Conservation (phyloP, 1,140 invertebrate genomes). For the Drosophila bocki region DNA sequence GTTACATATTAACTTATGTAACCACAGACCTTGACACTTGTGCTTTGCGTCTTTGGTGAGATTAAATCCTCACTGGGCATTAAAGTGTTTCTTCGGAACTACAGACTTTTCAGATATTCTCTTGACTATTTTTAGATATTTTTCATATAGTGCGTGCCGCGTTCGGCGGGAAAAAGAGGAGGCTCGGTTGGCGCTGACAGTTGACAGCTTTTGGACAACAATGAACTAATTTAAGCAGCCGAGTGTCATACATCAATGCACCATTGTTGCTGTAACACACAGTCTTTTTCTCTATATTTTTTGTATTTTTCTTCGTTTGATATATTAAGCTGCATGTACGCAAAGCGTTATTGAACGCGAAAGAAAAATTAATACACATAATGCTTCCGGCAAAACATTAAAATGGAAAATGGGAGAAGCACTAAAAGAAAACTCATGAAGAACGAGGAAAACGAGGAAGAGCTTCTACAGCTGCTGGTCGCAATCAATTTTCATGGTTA, state of each 20-base stretch:
- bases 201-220: constrained; percentile 79
- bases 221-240: constrained; percentile 77
- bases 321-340: constrained; percentile 72
- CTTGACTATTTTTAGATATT: constrained; percentile 28
- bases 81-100: constrained; percentile 12
- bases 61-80: constrained; percentile 38
- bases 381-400: constrained; percentile 72
- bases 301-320: constrained; percentile 27
- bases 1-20: constrained; percentile 14
- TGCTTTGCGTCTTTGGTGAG: neutral
- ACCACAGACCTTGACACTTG: constrained; percentile 8
- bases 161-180: neutral
- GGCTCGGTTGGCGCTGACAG: constrained; percentile 48
- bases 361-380: constrained; percentile 72
- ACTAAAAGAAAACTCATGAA: constrained; percentile 15
- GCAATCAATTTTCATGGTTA: constrained; percentile 83
- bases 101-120: constrained; percentile 16
- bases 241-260: constrained; percentile 69
- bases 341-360: constrained; percentile 61
- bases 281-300: constrained; percentile 9
- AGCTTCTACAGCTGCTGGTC: constrained; percentile 61
- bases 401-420: constrained; percentile 34
- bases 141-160: constrained; percentile 20
- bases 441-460: constrained; percentile 16
- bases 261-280: constrained; percentile 18